Evolutionary conservation across 2,797 vertebrate species (phyloP).

Genomic region (Pangasius mekongensis): DNA sequence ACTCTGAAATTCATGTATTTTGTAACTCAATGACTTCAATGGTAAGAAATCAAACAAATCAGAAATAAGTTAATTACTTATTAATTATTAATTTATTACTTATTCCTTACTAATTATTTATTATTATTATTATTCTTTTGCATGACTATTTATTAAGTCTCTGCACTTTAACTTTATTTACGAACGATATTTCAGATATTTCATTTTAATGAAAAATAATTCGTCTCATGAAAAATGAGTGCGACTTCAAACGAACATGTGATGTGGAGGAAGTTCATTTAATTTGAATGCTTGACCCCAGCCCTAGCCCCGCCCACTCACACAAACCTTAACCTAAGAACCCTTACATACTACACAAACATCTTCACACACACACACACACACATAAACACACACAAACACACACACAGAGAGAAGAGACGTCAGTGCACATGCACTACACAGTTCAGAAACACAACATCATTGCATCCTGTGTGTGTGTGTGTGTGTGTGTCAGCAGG

Average conservation of each 20-base stretch:
- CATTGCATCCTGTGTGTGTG: background rate
- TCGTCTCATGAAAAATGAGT: background rate
- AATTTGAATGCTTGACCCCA: background rate
- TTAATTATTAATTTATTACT: background rate
- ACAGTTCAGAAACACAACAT: no score
- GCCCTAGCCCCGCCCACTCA: background rate
- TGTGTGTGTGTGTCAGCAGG: constrained; percentile 49
- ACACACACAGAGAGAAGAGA: no score
- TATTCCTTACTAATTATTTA: no score
- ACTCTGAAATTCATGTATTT: background rate
- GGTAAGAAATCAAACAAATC: background rate
- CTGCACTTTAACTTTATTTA: no score
- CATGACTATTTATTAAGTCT: background rate
- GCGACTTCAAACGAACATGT: background rate
- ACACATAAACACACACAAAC: background rate
- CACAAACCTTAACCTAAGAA: background rate
- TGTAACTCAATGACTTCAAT: background rate
- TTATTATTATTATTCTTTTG: background rate
- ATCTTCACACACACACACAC: no score
- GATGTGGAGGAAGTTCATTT: background rate
- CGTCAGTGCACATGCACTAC: no score
- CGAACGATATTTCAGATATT: no score
- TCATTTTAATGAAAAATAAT: background rate
- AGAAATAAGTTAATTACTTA: no score
- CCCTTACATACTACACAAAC: no score